phyloP scores from a whole-genome alignment of 2,797 vertebrate genomes.

The Philypnodon macrostomus region DNA sequence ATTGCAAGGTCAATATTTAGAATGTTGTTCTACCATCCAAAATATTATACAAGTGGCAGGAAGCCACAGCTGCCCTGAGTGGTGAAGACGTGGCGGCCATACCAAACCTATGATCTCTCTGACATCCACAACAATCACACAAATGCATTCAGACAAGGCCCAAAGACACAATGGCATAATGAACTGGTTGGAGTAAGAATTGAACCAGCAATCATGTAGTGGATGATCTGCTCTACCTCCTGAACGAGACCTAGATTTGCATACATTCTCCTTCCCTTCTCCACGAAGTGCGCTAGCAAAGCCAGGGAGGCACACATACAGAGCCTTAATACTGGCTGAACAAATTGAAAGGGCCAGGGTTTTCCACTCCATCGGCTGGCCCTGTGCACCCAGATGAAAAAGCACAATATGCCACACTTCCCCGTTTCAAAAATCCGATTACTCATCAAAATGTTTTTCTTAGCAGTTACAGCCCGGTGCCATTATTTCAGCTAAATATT shows the following conservation, averaged over 20 bases:
- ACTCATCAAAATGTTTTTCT: constrained; percentile 62
- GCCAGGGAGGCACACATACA: constrained; percentile 16
- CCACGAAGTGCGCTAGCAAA: constrained; percentile 26
- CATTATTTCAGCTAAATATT: constrained; percentile 46
- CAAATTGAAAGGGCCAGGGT: constrained; percentile 41
- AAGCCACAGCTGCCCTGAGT: too few species aligned
- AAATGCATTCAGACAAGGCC: too few species aligned
- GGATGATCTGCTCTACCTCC: too few species aligned
- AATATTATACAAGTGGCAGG: too few species aligned
- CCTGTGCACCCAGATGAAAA: constrained; percentile 51
- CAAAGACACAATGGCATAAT: too few species aligned
- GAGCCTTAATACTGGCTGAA: constrained; percentile 17
- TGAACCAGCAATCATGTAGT: too few species aligned
- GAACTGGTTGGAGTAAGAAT: too few species aligned
- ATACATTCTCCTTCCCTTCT: not conserved
- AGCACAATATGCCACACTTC: constrained; percentile 53
- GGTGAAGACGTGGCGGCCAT: too few species aligned
- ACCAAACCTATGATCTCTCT: too few species aligned
- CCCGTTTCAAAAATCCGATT: constrained; percentile 42
- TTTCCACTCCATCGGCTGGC: constrained; percentile 46
- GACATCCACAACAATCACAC: too few species aligned
- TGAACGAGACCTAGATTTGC: not conserved
- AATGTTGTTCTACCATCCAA: too few species aligned
- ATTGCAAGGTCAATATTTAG: too few species aligned
- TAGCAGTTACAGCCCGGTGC: constrained; percentile 53